phyloP scores from a whole-genome alignment of 1,140 invertebrate species.

The Hypothenemus hampei region DNA sequence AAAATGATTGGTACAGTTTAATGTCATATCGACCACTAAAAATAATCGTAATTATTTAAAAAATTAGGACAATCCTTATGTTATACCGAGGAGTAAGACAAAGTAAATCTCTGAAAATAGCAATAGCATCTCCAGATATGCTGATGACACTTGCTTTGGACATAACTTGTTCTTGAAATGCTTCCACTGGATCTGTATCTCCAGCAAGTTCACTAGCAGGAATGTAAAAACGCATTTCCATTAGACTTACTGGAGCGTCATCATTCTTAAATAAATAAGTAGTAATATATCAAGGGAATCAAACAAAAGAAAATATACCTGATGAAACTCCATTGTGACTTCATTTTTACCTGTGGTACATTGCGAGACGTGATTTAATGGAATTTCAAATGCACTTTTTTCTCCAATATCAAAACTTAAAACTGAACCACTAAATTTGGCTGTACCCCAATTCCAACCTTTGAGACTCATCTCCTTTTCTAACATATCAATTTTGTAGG shows the following conservation, averaged over 20 bases:
- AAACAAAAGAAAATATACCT: no score
- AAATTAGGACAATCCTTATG: constrained; percentile 4
- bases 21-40: constrained; percentile 98
- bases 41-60: constrained; percentile 9
- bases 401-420: constrained; percentile 90
- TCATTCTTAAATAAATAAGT: constrained; percentile 87
- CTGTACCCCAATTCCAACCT: constrained; percentile 99
- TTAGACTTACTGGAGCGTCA: constrained; percentile 91
- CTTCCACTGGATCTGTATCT: constrained; percentile 87
- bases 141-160: constrained; percentile 96
- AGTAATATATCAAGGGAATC: no score
- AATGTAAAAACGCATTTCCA: constrained; percentile 98
- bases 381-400: constrained; percentile 92
- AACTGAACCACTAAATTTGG: constrained; percentile 88
- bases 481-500: constrained; percentile 81
- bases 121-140: constrained; percentile 95
- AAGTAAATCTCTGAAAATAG: constrained; percentile 93
- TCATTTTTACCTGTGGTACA: constrained; percentile 98
- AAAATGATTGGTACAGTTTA: constrained; percentile 95
- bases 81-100: constrained; percentile 92
- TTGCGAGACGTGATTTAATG: constrained; percentile 91
- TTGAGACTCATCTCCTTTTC: constrained; percentile 91
- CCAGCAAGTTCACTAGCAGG: constrained; percentile 78
- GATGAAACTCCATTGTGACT: constrained; percentile 97
- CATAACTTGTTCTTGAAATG: constrained; percentile 94